A percentile compares a stretch with the other conserved stretches of the same genome.
These are phyloP conservation scores for Chrysochloris asiatica DNA, from an alignment of 2,113 vertebrate species.

Conservation along the genomic window DNA sequence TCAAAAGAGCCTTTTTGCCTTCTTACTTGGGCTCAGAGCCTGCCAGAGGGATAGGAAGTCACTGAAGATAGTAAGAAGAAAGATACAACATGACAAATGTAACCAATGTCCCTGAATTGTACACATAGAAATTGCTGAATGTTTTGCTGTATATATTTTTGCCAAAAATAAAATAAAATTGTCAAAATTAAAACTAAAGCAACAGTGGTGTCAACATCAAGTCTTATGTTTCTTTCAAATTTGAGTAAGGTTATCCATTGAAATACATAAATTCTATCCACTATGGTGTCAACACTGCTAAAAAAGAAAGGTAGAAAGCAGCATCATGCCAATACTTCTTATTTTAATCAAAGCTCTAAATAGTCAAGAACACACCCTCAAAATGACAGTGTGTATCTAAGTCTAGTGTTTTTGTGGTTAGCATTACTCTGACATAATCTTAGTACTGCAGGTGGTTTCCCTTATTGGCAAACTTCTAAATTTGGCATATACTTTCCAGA, in stretches of 20 bases:
- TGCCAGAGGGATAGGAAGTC: background rate
- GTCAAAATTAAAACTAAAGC: background rate
- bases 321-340: background rate
- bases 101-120: background rate
- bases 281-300: background rate
- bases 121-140: background rate
- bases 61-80: background rate
- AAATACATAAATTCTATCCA: background rate
- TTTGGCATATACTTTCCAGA: background rate
- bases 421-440: constrained; percentile 39
- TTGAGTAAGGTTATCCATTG: background rate
- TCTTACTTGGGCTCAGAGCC: background rate
- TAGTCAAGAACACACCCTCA: constrained; percentile 56
- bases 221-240: background rate
- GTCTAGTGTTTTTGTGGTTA: constrained; percentile 30
- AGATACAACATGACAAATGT: background rate
- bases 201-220: background rate
- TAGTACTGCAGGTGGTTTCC: constrained; percentile 50
- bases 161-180: background rate
- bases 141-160: background rate
- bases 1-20: background rate
- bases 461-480: constrained; percentile 41
- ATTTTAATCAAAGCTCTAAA: constrained; percentile 66
- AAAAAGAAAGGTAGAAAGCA: constrained; percentile 5
- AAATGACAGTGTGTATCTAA: constrained; percentile 60